Evolutionary conservation across 1,140 invertebrate species (phyloP), one percentile per base, ranked within the genome.

Genomic region (Drosophila melanica): DNA sequence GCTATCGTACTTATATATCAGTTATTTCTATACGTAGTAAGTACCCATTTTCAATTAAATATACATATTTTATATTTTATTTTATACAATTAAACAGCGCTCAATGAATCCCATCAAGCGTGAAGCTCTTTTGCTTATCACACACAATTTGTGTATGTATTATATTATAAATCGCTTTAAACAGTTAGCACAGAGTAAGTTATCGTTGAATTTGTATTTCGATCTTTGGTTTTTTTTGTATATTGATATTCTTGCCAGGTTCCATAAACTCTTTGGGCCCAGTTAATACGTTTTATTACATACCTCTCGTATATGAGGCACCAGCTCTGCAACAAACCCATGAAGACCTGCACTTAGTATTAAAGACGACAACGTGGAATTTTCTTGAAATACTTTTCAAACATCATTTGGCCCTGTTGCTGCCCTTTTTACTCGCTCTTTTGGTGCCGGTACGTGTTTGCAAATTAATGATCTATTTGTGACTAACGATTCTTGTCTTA

Each of bases 141-240:
- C 86, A 11, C 81, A 87, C 39, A 85, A 82, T 51, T n/a, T 62
- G 8, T 45, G 71, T 9, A 47, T 87, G 8, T 86, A 81, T 30
- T 65, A 71, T 35, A 48, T 85, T 12, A 77, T 84, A 30, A 86
- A 87, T 63, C 58, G 68, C 18, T 85, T 85, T 12, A 85, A 85
- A 41, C 74, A 78, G 23, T n/a, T 81, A 41, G 78, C 78, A 0
- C 81, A 86, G 20, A 48, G 82, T 86, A 11, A 41, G 74, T 53
- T 63, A 4, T 10, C 3, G 2, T n/a, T 3, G 6, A 7, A 14
- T 18, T 33, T n/a, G 18, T 18, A 20, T 8, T 5, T 9, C 2
- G 8, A 18, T 20, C 0, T 10, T 4, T 1, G n/a, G n/a, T n/a
- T 12, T 33, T 3, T 12, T 12, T 20, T 9, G 1, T 2, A 0